phyloP scores from a whole-genome alignment of 1,140 invertebrate genomes.

The Meteorus sp. region DNA sequence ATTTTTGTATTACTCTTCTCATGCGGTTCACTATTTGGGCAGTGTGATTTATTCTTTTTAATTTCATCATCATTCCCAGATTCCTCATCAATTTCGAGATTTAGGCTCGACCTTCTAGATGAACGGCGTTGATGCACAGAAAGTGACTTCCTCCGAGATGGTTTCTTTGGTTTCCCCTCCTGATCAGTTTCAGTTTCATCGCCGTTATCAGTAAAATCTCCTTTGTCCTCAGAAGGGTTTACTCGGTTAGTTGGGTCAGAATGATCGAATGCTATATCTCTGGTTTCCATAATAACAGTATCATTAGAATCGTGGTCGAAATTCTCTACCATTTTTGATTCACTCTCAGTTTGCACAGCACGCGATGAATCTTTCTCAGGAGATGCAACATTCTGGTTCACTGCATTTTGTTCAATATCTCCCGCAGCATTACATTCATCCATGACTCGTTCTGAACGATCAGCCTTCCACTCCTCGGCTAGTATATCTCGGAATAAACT shows the following conservation, averaged over 20 bases:
- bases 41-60: not conserved
- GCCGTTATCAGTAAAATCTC: constrained; percentile 16
- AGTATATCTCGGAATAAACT: constrained; percentile 25
- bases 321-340: not conserved
- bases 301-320: constrained; percentile 37
- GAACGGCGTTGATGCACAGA: not conserved
- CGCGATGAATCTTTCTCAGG: constrained; percentile 28
- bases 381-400: not conserved
- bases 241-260: not conserved
- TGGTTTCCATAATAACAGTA: constrained; percentile 26
- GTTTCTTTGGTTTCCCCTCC: not conserved
- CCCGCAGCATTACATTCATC: not conserved
- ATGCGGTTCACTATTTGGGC: too few relatives aligned
- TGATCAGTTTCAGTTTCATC: constrained; percentile 6
- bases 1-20: too few relatives aligned
- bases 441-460: not conserved
- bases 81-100: not conserved
- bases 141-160: not conserved
- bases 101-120: not conserved
- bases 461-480: constrained; percentile 27
- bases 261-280: not conserved
- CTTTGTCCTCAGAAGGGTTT: not conserved
- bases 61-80: not conserved
- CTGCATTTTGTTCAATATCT: too few relatives aligned
- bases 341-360: constrained; percentile 18